Percentiles rank a stretch among this genome's conserved stretches.
Evolutionary conservation across 2,797 vertebrate genomes (phyloP).

Genomic region (Trachops cirrhosus): DNA sequence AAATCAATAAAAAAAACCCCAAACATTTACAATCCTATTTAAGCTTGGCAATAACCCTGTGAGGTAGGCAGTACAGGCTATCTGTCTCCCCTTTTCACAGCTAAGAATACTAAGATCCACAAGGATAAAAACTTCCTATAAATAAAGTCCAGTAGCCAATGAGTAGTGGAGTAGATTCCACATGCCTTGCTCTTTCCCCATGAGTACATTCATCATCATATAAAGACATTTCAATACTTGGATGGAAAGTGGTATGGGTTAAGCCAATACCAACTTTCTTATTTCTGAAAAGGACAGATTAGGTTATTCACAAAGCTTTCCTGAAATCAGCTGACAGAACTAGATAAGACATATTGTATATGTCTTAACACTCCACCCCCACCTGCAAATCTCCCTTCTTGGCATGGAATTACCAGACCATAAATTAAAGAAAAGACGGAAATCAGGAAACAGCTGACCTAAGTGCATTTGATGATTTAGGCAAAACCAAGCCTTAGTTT

Average conservation of each 20-base stretch:
- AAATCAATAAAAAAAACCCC: background rate
- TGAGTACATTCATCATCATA: background rate
- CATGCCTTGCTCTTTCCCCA: background rate
- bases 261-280: background rate
- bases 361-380: background rate
- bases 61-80: background rate
- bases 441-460: background rate
- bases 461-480: background rate
- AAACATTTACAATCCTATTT: background rate
- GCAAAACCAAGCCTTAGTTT: background rate
- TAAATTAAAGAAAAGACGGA: background rate
- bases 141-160: background rate
- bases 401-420: background rate
- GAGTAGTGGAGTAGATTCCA: background rate
- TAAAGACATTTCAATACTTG: background rate
- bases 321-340: background rate
- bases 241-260: background rate
- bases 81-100: background rate
- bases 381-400: background rate
- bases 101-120: background rate
- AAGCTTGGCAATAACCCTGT: background rate
- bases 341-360: background rate
- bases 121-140: background rate
- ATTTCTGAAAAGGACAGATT: background rate
- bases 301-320: background rate